Conservation (phyloP, 2,888 invertebrate species). For the Aspidiotus rigidus region DNA sequence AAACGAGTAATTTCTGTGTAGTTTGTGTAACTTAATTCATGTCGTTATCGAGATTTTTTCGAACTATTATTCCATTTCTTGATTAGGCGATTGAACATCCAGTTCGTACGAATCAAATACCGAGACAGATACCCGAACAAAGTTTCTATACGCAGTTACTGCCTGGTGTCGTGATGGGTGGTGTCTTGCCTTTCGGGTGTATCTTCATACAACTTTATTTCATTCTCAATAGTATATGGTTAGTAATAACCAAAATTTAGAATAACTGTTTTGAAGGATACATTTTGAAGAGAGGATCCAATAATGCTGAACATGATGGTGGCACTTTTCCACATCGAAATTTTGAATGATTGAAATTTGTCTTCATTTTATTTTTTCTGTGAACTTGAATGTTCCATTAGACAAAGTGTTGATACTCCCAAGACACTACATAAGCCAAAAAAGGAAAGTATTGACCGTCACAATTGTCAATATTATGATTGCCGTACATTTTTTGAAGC, state of each 20-base stretch:
- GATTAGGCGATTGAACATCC: conserved; percentile 87
- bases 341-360: neutral
- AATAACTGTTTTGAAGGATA: no score
- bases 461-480: no score
- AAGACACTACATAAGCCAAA: no score
- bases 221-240: conserved; percentile 97
- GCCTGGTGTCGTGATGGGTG: conserved; percentile 96
- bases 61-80: conserved; percentile 32
- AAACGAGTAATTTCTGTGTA: conserved; percentile 60
- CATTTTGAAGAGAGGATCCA: no score
- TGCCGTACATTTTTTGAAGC: no score
- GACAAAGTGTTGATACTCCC: no score
- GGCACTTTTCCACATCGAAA: no score
- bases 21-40: conserved; percentile 39
- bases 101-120: conserved; percentile 97
- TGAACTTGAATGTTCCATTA: neutral
- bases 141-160: conserved; percentile 93
- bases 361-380: neutral
- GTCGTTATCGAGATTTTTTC: neutral
- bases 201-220: conserved; percentile 99
- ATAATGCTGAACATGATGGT: no score
- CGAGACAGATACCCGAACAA: conserved; percentile 96
- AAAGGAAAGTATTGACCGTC: no score
- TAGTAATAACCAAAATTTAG: conserved; percentile 39
- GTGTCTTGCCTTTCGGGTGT: conserved; percentile 95